Percentiles rank a stretch among this genome's conserved stretches.
These are phyloP conservation scores for Cryptops parisi DNA, from an alignment of 2,888 invertebrate species.

Conservation along the genomic window DNA sequence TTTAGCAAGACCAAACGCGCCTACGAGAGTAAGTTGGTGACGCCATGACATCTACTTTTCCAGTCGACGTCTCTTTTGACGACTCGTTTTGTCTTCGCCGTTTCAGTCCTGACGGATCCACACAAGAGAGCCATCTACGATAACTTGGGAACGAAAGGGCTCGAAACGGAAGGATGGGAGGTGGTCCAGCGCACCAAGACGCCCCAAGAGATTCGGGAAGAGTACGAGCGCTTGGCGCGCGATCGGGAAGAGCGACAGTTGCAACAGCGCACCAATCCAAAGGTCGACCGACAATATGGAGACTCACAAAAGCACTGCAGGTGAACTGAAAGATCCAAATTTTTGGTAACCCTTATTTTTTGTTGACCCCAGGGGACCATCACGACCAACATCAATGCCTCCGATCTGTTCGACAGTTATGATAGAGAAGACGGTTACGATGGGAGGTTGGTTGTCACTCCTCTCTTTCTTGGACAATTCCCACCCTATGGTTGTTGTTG, in stretches of 20 bases:
- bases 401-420: conserved; percentile 77
- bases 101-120: conserved; percentile 69
- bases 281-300: too few relatives aligned
- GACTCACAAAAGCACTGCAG: too few relatives aligned
- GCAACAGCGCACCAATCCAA: conserved; percentile 82
- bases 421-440: conserved; percentile 47
- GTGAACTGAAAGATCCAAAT: too few relatives aligned
- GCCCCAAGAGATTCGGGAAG: conserved; percentile 89
- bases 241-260: conserved; percentile 75
- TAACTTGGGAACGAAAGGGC: conserved; percentile 67
- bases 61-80: not conserved
- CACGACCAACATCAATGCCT: conserved; percentile 77
- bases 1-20: conserved; percentile 88
- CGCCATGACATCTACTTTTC: not conserved
- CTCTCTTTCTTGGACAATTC: too few relatives aligned
- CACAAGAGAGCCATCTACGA: conserved; percentile 94
- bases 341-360: not conserved
- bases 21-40: conserved; percentile 54
- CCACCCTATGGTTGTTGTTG: too few relatives aligned
- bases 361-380: conserved; percentile 52
- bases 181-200: conserved; percentile 80
- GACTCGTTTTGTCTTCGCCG: conserved; percentile 24
- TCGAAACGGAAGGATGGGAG: conserved; percentile 93
- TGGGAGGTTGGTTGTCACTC: too few relatives aligned
- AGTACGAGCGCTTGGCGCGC: conserved; percentile 67